Conservation (phyloP, 2,888 invertebrate species). For the Euphydryas editha region DNA sequence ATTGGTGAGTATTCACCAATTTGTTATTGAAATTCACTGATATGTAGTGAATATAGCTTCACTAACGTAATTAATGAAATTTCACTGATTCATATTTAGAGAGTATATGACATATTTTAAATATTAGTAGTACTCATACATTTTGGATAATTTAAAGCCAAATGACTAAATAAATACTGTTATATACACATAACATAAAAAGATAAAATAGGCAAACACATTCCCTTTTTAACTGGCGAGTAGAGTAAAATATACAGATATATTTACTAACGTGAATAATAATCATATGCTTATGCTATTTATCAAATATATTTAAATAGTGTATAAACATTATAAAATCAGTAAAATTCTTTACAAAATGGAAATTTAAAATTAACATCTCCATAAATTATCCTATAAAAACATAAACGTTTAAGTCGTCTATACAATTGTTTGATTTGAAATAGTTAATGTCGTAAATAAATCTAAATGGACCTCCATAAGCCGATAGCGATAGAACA, state of each 20-base stretch:
- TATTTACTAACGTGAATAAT: not conserved
- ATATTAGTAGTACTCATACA: too few species aligned
- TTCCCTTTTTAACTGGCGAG: not conserved
- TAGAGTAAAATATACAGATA: not conserved
- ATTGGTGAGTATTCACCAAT: too few species aligned
- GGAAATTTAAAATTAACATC: constrained; percentile 39
- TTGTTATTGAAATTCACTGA: too few species aligned
- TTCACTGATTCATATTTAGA: too few species aligned
- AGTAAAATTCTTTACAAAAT: constrained; percentile 28
- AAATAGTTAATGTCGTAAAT: constrained; percentile 58
- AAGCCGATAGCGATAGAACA: constrained; percentile 58
- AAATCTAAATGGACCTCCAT: constrained; percentile 57
- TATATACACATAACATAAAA: too few species aligned
- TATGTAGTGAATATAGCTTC: too few species aligned
- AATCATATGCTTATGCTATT: not conserved
- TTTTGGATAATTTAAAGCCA: too few species aligned
- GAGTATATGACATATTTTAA: too few species aligned
- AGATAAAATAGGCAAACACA: not conserved
- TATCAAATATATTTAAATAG: constrained; percentile 2
- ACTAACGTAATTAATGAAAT: too few species aligned
- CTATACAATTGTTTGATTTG: constrained; percentile 49
- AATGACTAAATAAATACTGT: too few species aligned
- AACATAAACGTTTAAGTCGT: constrained; percentile 46
- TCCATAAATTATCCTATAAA: constrained; percentile 50
- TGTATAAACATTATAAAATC: constrained; percentile 13